These are phyloP conservation scores for Steinernema scapterisci DNA, from an alignment of 2,888 invertebrate genomes.

Conservation along the genomic window DNA sequence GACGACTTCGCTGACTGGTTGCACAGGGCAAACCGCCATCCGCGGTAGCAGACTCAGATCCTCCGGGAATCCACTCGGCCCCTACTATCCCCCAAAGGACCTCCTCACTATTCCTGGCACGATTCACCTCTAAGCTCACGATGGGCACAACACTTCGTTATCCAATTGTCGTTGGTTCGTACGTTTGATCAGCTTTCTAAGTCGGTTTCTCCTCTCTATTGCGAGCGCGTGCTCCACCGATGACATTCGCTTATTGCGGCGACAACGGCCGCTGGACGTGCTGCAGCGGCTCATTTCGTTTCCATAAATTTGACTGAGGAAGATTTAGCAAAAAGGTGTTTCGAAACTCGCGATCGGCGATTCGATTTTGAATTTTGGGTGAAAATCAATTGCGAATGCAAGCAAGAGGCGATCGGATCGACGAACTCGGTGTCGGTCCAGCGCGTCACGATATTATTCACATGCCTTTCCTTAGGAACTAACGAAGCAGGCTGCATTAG, in stretches of 20 bases:
- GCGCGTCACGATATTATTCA: too few relatives aligned
- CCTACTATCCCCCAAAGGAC: neutral
- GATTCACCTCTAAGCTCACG: neutral
- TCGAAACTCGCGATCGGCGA: constrained; percentile 1
- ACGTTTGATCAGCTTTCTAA: constrained; percentile 26
- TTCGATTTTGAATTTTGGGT: neutral
- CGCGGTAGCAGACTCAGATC: too few relatives aligned
- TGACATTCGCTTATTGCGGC: constrained; percentile 30
- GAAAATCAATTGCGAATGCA: too few relatives aligned
- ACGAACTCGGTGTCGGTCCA: too few relatives aligned
- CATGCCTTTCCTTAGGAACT: too few relatives aligned
- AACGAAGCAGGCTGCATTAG: too few relatives aligned
- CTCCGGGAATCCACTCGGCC: neutral
- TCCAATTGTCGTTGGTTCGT: neutral
- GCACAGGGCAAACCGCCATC: too few relatives aligned
- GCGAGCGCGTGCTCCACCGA: neutral
- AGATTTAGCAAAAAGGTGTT: constrained; percentile 10
- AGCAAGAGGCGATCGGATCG: too few relatives aligned
- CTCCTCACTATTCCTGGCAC: neutral
- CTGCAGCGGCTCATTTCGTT: neutral
- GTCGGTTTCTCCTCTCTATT: constrained; percentile 3
- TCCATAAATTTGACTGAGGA: constrained; percentile 9
- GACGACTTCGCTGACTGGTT: too few relatives aligned
- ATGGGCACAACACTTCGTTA: constrained; percentile 1
- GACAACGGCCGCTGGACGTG: neutral